These are phyloP conservation scores for Drosophila neonasuta DNA, from an alignment of 2,888 invertebrate species.

Conservation along the genomic window DNA sequence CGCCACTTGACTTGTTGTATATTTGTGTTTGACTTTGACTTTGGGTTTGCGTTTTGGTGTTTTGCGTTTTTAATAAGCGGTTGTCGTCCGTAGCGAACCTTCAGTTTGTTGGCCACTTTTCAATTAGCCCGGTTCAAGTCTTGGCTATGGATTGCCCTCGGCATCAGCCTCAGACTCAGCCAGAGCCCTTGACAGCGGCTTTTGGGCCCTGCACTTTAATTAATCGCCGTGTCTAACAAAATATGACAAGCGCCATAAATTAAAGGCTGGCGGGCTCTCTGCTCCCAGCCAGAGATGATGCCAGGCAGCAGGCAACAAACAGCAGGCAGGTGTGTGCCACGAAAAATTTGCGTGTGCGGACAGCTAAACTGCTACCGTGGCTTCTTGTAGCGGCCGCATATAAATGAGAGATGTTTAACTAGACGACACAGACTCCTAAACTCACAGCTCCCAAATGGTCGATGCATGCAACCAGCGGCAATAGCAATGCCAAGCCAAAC, in stretches of 20 bases:
- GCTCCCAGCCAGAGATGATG: constrained; percentile 25
- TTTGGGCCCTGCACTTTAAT: constrained; percentile 67
- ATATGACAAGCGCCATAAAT: constrained; percentile 79
- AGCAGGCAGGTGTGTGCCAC: constrained; percentile 42
- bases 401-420: constrained; percentile 78
- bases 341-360: constrained; percentile 75
- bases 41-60: constrained; percentile 40
- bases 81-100: constrained; percentile 53
- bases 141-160: constrained; percentile 27
- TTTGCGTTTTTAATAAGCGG: constrained; percentile 74
- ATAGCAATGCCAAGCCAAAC: neutral
- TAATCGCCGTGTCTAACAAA: constrained; percentile 76
- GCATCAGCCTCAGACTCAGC: constrained; percentile 2
- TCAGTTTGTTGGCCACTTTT: constrained; percentile 63
- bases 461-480: constrained; percentile 44
- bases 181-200: constrained; percentile 10
- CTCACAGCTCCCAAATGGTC: constrained; percentile 19
- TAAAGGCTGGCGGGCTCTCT: constrained; percentile 41
- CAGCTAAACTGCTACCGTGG: constrained; percentile 72
- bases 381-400: constrained; percentile 61
- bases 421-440: constrained; percentile 62
- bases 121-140: constrained; percentile 60
- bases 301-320: constrained; percentile 20
- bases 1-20: constrained; percentile 62
- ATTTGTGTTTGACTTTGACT: constrained; percentile 23